phyloP scores from a whole-genome alignment of 2,113 vertebrate genomes.

The Eupsittula cactorum region DNA sequence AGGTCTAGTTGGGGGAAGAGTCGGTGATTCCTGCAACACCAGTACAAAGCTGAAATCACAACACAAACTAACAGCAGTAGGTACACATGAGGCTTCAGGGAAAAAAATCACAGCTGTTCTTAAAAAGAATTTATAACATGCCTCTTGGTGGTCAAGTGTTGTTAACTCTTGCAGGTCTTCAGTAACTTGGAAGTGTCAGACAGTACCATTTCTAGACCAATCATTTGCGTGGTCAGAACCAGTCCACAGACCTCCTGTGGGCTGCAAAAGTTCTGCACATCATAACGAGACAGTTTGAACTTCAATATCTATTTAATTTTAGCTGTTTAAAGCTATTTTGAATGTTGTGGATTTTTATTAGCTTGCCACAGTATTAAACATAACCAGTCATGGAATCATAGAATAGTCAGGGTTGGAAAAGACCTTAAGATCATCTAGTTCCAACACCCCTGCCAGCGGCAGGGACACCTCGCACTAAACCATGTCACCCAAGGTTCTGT shows the following conservation, averaged over 20 bases:
- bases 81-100: not conserved
- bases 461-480: no score
- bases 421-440: no score
- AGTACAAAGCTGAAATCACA: not conserved
- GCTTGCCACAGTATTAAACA: not conserved
- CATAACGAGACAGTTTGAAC: not conserved
- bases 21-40: not conserved
- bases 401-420: no score
- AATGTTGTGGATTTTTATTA: not conserved
- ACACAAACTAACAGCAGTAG: not conserved
- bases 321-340: not conserved
- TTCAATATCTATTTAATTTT: not conserved
- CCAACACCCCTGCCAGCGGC: no score
- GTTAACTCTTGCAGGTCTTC: not conserved
- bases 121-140: not conserved
- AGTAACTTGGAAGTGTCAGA: not conserved
- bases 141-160: not conserved
- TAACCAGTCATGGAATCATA: not conserved
- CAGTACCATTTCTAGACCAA: not conserved
- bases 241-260: not conserved
- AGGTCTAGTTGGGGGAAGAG: not conserved
- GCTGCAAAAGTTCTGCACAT: not conserved
- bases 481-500: no score
- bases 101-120: accelerated
- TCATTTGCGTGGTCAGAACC: not conserved